Percentiles rank a stretch among this genome's conserved stretches.
phyloP scores from a whole-genome alignment of 2,797 vertebrate genomes.

The Pelochelys cantorii region DNA sequence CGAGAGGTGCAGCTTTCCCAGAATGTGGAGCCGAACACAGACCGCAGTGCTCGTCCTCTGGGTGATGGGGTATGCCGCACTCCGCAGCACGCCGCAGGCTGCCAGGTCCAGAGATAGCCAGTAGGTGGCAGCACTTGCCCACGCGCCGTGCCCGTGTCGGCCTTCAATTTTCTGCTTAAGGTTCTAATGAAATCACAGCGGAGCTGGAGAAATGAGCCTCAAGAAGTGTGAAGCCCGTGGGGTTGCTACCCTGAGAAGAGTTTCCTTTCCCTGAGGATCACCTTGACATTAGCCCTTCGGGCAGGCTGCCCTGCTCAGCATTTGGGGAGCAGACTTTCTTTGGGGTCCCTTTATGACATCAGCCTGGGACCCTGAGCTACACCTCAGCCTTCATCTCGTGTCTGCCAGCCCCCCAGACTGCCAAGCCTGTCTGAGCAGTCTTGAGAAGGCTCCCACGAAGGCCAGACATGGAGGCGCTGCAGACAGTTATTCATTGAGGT shows the following conservation, averaged over 20 bases:
- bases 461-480: not conserved
- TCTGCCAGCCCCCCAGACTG: not conserved
- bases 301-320: not conserved
- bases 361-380: not conserved
- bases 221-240: not conserved
- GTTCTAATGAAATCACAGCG: not conserved
- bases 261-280: not conserved
- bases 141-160: not conserved
- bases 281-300: fast-evolving
- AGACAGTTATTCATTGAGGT: fast-evolving
- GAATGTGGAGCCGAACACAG: not conserved
- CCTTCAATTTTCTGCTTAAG: not conserved
- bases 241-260: not conserved
- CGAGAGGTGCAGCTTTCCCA: not conserved
- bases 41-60: conserved; percentile 37
- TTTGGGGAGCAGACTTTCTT: fast-evolving
- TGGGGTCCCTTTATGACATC: fast-evolving
- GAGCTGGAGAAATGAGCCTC: not conserved
- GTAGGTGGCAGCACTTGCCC: conserved; percentile 77
- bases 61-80: not conserved
- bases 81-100: conserved; percentile 6
- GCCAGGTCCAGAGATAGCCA: not conserved
- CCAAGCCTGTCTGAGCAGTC: fast-evolving
- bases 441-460: not conserved
- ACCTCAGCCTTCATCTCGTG: fast-evolving